Conservation (phyloP, 1,140 invertebrate genomes). For the Drosophila orosa region DNA sequence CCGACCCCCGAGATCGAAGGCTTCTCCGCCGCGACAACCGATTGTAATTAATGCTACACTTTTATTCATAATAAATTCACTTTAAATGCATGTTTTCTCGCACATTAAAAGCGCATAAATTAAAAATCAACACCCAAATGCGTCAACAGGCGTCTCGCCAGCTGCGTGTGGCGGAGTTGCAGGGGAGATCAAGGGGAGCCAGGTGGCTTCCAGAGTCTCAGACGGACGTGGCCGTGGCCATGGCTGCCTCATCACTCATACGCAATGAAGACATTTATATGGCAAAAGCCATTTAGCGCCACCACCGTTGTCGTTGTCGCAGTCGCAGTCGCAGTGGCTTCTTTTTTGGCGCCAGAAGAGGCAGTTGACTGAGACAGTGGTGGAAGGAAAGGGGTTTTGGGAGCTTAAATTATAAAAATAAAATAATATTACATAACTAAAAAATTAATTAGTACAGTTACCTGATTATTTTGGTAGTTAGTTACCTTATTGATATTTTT, state of each 20-base stretch:
- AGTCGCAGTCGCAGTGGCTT: slow-evolving; percentile 19
- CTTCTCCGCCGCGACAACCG: slow-evolving; percentile 4
- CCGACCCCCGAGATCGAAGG: slow-evolving; percentile 50
- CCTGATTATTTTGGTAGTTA: no score
- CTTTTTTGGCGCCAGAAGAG: slow-evolving; percentile 49
- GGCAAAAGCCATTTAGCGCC: slow-evolving; percentile 77
- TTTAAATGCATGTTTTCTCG: slow-evolving; percentile 80
- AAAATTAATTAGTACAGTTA: no score
- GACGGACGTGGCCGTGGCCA: slow-evolving; percentile 37
- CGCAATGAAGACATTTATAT: slow-evolving; percentile 83
- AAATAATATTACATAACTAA: no score
- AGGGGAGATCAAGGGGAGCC: background rate
- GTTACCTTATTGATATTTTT: background rate
- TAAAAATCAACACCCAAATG: slow-evolving; percentile 81
- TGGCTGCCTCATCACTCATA: slow-evolving; percentile 76
- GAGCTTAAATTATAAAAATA: background rate
- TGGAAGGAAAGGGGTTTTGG: background rate
- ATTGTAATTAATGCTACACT: slow-evolving; percentile 70
- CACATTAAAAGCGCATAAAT: slow-evolving; percentile 82
- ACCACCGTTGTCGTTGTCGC: slow-evolving; percentile 27
- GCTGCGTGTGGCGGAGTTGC: slow-evolving; percentile 40
- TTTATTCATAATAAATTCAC: slow-evolving; percentile 81
- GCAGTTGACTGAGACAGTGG: slow-evolving; percentile 2
- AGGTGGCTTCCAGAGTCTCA: background rate
- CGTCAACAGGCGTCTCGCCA: slow-evolving; percentile 56